Percentiles rank a stretch among this genome's conserved stretches.
Evolutionary conservation across 1,140 invertebrate genomes (phyloP).

Genomic region (Microplitis mediator): DNA sequence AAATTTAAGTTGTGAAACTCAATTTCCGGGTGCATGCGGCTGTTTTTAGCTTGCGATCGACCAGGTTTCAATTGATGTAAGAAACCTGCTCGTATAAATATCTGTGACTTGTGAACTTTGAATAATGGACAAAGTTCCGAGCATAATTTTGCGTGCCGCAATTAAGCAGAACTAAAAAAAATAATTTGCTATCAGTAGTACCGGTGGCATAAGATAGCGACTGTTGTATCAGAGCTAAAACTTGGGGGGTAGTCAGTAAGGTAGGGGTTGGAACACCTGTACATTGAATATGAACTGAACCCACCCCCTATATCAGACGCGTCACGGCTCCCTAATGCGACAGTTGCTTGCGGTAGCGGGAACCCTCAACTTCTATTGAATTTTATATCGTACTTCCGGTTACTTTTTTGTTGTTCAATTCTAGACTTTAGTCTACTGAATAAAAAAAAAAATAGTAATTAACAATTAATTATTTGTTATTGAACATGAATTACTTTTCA

Average conservation of each 20-base stretch:
- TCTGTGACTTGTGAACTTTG: too few relatives aligned
- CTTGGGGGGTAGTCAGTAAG: background rate
- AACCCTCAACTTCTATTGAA: constrained; percentile 2
- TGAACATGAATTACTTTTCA: background rate
- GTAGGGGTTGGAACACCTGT: constrained; percentile 31
- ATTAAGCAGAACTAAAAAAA: too few relatives aligned
- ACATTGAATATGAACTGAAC: constrained; percentile 1
- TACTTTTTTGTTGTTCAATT: background rate
- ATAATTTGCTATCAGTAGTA: background rate
- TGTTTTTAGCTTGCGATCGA: background rate
- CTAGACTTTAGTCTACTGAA: too few relatives aligned
- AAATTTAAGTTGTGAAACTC: background rate
- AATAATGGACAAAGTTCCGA: too few relatives aligned
- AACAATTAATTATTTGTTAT: background rate
- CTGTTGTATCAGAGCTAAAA: background rate
- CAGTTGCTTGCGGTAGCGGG: constrained; percentile 27
- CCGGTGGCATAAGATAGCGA: background rate
- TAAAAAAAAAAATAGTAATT: too few relatives aligned
- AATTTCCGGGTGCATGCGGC: background rate
- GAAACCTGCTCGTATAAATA: too few relatives aligned
- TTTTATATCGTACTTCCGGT: background rate
- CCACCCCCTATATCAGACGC: constrained; percentile 19
- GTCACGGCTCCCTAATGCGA: constrained; percentile 28
- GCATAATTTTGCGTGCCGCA: too few relatives aligned
- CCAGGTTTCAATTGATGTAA: background rate